Evolutionary conservation across 2,888 invertebrate genomes (phyloP).

Genomic region (Microctonus hyperodae): DNA sequence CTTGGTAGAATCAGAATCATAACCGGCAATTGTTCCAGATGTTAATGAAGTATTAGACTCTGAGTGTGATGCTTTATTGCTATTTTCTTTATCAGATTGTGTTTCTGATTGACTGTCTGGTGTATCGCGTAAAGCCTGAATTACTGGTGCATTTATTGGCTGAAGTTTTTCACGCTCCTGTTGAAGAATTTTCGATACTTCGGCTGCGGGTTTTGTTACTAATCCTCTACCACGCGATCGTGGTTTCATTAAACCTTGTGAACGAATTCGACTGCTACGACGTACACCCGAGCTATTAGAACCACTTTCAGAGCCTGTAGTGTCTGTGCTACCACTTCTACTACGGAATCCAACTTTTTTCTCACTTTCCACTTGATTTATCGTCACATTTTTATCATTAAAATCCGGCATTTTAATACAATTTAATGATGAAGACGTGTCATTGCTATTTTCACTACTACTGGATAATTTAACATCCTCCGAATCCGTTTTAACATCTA

Average conservation of each 20-base stretch:
- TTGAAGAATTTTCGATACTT: slow-evolving; percentile 47
- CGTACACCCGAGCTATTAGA: slow-evolving; percentile 66
- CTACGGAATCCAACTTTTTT: slow-evolving; percentile 56
- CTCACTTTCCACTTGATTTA: slow-evolving; percentile 47
- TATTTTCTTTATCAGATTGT: slow-evolving; percentile 56
- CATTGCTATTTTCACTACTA: slow-evolving; percentile 68
- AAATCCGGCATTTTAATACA: slow-evolving; percentile 49
- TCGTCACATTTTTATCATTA: slow-evolving; percentile 42
- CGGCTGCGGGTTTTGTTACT: slow-evolving; percentile 55
- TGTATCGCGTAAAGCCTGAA: slow-evolving; percentile 48
- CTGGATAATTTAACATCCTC: slow-evolving; percentile 57
- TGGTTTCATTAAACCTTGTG: slow-evolving; percentile 74
- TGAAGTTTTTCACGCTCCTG: slow-evolving; percentile 50
- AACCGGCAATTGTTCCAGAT: slow-evolving; percentile 45
- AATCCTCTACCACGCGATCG: slow-evolving; percentile 61
- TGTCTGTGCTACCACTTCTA: slow-evolving; percentile 60
- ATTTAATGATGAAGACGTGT: slow-evolving; percentile 61
- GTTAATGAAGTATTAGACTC: slow-evolving; percentile 50
- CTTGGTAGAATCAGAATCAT: slow-evolving; percentile 64
- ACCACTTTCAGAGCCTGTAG: slow-evolving; percentile 60
- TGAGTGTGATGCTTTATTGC: slow-evolving; percentile 44
- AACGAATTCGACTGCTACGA: slow-evolving; percentile 78
- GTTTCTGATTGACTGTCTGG: slow-evolving; percentile 54
- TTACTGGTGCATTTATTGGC: slow-evolving; percentile 21
- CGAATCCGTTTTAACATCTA: slow-evolving; percentile 52